A percentile compares a stretch with the other conserved stretches of the same genome.
Evolutionary conservation across 1,140 invertebrate genomes (phyloP).

Genomic region (Drosophila lowei): DNA sequence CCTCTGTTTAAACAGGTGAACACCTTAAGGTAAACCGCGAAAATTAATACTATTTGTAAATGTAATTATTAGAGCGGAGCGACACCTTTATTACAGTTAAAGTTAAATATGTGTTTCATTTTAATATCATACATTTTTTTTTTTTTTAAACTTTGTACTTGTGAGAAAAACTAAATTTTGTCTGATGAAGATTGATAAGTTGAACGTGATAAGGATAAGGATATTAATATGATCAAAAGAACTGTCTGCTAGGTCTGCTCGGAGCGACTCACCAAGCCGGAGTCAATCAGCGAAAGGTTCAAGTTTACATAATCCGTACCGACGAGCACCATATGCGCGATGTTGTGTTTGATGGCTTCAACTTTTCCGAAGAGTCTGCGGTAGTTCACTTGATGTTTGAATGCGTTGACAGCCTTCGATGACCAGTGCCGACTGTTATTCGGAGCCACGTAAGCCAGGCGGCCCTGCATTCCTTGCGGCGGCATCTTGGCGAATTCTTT

Average conservation of each 20-base stretch:
- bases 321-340: conserved; percentile 51
- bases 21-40: no score
- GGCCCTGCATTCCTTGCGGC: conserved; percentile 31
- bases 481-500: conserved; percentile 57
- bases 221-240: background rate
- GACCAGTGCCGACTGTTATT: conserved; percentile 39
- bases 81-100: no score
- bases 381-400: conserved; percentile 27
- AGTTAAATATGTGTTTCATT: no score
- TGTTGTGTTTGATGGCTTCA: conserved; percentile 19
- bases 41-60: no score
- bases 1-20: no score
- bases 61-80: no score
- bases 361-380: conserved; percentile 50
- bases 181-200: no score
- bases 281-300: conserved; percentile 52
- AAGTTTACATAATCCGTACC: conserved; percentile 51
- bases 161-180: no score
- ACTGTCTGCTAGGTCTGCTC: conserved; percentile 10
- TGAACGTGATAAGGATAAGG: no score
- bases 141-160: no score
- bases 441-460: conserved; percentile 46
- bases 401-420: conserved; percentile 34
- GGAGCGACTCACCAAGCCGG: conserved; percentile 53
- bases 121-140: no score